These are phyloP conservation scores for Nasonia giraulti DNA, from an alignment of 1,140 invertebrate genomes.

Conservation along the genomic window DNA sequence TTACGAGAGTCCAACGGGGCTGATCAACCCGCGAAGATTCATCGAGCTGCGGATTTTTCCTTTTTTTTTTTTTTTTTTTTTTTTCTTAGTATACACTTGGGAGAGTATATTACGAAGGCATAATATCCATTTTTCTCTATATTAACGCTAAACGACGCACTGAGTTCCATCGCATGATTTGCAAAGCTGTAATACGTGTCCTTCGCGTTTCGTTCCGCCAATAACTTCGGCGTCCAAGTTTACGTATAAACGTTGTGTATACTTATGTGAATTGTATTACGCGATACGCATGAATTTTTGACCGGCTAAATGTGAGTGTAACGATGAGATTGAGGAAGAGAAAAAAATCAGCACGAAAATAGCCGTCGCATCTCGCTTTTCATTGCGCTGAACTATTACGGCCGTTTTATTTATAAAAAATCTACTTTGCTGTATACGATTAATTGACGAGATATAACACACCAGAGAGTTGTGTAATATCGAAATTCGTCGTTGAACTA, in stretches of 20 bases:
- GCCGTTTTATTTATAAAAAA: background rate
- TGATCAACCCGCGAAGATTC: too few species aligned
- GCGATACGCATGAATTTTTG: background rate
- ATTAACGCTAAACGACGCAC: background rate
- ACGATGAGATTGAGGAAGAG: background rate
- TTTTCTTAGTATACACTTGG: too few species aligned
- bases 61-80: too few species aligned
- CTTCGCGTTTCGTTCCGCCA: background rate
- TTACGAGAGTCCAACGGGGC: too few species aligned
- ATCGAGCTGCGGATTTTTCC: too few species aligned
- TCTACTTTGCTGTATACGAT: background rate
- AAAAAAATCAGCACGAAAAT: background rate
- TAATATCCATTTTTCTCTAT: background rate
- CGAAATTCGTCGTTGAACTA: background rate
- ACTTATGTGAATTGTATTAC: too few species aligned
- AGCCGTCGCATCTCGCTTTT: slow-evolving; percentile 5
- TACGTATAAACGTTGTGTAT: background rate
- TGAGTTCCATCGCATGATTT: background rate
- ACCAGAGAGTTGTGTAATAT: background rate
- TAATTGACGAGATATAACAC: background rate
- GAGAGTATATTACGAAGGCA: too few species aligned
- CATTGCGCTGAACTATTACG: background rate
- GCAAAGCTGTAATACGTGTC: too few species aligned
- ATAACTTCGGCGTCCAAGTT: background rate
- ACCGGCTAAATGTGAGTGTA: background rate